These are phyloP conservation scores for Leptinotarsa haldemani DNA, from an alignment of 2,888 invertebrate species.

Conservation along the genomic window DNA sequence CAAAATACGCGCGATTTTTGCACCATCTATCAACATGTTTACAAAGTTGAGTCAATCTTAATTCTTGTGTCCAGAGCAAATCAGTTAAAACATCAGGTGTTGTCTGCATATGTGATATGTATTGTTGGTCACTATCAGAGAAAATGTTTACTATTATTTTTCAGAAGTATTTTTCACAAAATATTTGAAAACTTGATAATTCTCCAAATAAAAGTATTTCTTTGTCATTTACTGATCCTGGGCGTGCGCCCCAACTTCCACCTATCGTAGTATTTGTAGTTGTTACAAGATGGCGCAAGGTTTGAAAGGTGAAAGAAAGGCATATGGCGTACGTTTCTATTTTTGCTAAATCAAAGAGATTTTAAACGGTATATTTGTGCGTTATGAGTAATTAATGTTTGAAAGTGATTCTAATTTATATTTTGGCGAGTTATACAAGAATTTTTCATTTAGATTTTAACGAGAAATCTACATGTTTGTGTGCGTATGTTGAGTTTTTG, in stretches of 20 bases:
- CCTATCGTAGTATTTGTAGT: slow-evolving; percentile 34
- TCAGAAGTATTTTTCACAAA: background rate
- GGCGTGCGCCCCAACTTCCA: background rate
- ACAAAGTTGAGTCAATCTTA: no score
- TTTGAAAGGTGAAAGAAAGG: slow-evolving; percentile 55
- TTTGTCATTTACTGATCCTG: background rate
- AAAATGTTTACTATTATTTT: no score
- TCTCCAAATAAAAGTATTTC: background rate
- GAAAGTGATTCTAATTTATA: slow-evolving; percentile 49
- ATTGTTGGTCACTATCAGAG: no score
- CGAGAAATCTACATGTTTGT: slow-evolving; percentile 55
- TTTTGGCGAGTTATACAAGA: slow-evolving; percentile 51
- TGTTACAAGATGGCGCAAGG: slow-evolving; percentile 53
- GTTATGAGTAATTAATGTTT: slow-evolving; percentile 51
- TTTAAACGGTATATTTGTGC: slow-evolving; percentile 51
- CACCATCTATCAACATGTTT: no score
- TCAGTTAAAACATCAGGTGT: no score
- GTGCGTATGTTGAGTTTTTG: slow-evolving; percentile 60
- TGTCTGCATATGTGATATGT: no score
- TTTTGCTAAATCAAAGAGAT: slow-evolving; percentile 58
- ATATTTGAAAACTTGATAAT: background rate
- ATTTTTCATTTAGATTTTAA: slow-evolving; percentile 49
- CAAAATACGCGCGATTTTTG: no score
- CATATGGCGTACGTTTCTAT: slow-evolving; percentile 62
- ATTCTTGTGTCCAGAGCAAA: no score